Percentiles rank a stretch among this genome's conserved stretches.
These are phyloP conservation scores for Amblyornis subalaris DNA, from an alignment of 2,113 vertebrate species.

Conservation along the genomic window DNA sequence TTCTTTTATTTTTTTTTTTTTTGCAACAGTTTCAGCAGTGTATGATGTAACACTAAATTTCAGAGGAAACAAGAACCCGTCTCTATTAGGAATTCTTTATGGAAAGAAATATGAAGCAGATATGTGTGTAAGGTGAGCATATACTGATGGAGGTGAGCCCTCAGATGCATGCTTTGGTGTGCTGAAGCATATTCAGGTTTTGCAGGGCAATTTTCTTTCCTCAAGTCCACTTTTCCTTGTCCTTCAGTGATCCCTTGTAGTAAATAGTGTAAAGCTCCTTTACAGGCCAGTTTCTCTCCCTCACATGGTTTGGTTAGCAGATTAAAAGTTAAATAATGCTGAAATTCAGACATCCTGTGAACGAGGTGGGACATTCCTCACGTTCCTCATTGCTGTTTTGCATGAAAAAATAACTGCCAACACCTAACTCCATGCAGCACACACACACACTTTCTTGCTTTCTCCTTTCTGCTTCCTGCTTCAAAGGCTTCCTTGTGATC, in stretches of 20 bases:
- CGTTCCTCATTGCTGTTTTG: background rate
- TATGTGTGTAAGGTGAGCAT: constrained; percentile 88
- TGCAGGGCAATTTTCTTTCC: background rate
- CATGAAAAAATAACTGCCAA: background rate
- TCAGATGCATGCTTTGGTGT: background rate
- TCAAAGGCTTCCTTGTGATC: background rate
- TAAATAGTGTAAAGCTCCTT: background rate
- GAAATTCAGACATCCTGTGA: background rate
- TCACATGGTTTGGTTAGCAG: background rate
- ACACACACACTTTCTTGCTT: background rate
- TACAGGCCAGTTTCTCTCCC: background rate
- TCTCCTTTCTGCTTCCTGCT: background rate
- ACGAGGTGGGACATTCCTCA: background rate
- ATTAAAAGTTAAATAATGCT: background rate
- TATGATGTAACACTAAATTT: constrained; percentile 98
- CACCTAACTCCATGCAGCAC: background rate
- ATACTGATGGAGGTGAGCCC: background rate
- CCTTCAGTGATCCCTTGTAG: background rate
- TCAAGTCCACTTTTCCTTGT: background rate
- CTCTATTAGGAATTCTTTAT: constrained; percentile 91
- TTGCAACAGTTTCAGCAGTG: constrained; percentile 83
- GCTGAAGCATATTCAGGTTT: background rate
- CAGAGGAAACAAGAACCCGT: constrained; percentile 91
- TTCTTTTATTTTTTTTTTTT: background rate
- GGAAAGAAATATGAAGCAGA: constrained; percentile 96